Percentiles rank a stretch among this genome's conserved stretches.
phyloP scores from a whole-genome alignment of 2,797 vertebrate genomes.

The Xiphophorus birchmanni region DNA sequence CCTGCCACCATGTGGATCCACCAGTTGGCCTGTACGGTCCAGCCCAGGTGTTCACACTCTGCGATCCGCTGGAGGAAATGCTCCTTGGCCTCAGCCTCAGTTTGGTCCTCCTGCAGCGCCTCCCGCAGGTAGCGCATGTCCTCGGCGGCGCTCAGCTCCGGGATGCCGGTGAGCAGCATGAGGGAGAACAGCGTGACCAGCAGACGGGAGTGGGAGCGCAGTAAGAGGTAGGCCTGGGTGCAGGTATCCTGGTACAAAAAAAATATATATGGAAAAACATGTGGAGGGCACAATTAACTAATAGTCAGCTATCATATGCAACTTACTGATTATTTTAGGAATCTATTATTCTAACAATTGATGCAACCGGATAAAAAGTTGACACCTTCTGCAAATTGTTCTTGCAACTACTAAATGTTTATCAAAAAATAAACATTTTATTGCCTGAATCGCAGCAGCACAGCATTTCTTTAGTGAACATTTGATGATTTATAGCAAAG shows the following conservation, averaged over 20 bases:
- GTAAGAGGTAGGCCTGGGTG: conserved; percentile 78
- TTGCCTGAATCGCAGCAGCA: too few species aligned
- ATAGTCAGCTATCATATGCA: too few species aligned
- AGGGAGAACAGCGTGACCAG: conserved; percentile 83
- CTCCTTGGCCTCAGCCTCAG: conserved; percentile 68
- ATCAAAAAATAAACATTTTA: too few species aligned
- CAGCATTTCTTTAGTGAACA: too few species aligned
- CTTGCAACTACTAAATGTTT: too few species aligned
- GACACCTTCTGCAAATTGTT: too few species aligned
- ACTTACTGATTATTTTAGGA: too few species aligned
- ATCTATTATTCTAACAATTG: too few species aligned
- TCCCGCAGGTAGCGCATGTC: conserved; percentile 82
- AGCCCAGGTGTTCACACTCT: conserved; percentile 74
- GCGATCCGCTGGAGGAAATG: conserved; percentile 80
- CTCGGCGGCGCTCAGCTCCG: conserved; percentile 77
- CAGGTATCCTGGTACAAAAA: conserved; percentile 74
- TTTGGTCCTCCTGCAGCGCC: conserved; percentile 76
- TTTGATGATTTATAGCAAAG: too few species aligned
- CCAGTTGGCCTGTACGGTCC: conserved; percentile 84
- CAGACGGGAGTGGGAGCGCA: conserved; percentile 79
- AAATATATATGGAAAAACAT: not conserved
- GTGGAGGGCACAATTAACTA: not conserved
- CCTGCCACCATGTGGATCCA: conserved; percentile 82
- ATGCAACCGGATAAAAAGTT: too few species aligned
- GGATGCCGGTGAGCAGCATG: conserved; percentile 84